A percentile compares a stretch with the other conserved stretches of the same genome.
Evolutionary conservation across 2,888 invertebrate species (phyloP).

Genomic region (Pristionchus entomophagus): DNA sequence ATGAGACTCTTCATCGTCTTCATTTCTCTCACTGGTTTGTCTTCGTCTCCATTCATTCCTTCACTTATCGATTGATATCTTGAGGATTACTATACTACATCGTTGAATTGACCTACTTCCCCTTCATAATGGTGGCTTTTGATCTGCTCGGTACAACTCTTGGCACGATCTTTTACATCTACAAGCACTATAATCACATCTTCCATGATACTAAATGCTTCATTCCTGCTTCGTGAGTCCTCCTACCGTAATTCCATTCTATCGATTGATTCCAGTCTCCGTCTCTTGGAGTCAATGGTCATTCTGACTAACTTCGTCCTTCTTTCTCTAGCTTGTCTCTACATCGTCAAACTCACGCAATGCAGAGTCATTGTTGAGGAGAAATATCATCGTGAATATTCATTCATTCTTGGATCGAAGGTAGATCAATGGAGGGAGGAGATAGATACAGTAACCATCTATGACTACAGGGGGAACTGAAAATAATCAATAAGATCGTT

Average conservation of each 20-base stretch:
- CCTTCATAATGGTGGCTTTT: neutral
- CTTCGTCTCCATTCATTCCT: neutral
- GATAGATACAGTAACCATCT: neutral
- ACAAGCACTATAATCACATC: neutral
- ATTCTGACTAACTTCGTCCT: neutral
- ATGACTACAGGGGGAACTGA: neutral
- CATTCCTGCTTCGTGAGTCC: neutral
- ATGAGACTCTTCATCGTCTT: neutral
- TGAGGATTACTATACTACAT: neutral
- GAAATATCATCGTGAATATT: neutral
- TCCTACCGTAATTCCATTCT: neutral
- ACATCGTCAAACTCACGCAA: neutral
- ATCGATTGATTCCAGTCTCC: neutral
- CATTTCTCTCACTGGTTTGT: neutral
- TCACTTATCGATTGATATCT: neutral
- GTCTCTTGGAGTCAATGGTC: neutral
- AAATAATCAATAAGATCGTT: neutral
- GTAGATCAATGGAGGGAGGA: neutral
- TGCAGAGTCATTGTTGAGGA: neutral
- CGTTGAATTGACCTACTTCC: slow-evolving; percentile 11
- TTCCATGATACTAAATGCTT: neutral
- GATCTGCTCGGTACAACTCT: neutral
- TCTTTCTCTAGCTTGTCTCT: neutral
- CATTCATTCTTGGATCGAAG: neutral
- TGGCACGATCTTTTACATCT: neutral